Base-by-base conservation (phyloP, 1,140 invertebrate genomes). In the Druon quercuslanigerum region DNA sequence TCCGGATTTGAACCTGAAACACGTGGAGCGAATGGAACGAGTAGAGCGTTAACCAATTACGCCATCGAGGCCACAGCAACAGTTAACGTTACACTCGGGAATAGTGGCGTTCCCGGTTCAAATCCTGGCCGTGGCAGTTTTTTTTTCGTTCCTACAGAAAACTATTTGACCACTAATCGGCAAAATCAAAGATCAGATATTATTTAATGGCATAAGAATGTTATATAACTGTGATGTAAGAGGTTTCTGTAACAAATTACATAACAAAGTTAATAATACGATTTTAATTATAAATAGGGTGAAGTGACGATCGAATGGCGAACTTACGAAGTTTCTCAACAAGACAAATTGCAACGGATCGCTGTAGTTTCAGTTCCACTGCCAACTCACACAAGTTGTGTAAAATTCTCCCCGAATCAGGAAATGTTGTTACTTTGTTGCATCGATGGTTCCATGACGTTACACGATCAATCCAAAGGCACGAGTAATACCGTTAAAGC, bases 301-400 rank as follows among this genome's bases (percentile, higher is more conserved):
- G 95, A 96, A 83, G 95, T 96, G n/a, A 95, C 93, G 16, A 94
- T 95, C 0, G 95, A 96, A 88, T 93, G 94, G 82, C 94, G 94
- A 85, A 94, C 93, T 1, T 95, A 96, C 82, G 95, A 96, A 90
- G 92, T 96, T 78, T 93, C 93, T 20, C 92, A 93, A 52, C 88
- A 90, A 74, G 93, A 93, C 74, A 94, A 94, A 87, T 92, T 96
- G 74, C 94, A 95, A 87, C 93, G 94, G 85, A 93, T 93, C 16
- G 91, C 93, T 54, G 92, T 95, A 3, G 94, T 94, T 74, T 95
- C 94, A 4, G 94, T 96, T 46, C 92, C 95, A 46, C 89, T 96
- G 76, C 95, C 95, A 83, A 95, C 95, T 0, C 94, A 95, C 82
- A 94, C 95, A 33, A 94, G 94, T 81, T 95, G 93, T 77, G 90